Base-by-base conservation (phyloP, 2,888 invertebrate species). In the Sicus ferrugineus region DNA sequence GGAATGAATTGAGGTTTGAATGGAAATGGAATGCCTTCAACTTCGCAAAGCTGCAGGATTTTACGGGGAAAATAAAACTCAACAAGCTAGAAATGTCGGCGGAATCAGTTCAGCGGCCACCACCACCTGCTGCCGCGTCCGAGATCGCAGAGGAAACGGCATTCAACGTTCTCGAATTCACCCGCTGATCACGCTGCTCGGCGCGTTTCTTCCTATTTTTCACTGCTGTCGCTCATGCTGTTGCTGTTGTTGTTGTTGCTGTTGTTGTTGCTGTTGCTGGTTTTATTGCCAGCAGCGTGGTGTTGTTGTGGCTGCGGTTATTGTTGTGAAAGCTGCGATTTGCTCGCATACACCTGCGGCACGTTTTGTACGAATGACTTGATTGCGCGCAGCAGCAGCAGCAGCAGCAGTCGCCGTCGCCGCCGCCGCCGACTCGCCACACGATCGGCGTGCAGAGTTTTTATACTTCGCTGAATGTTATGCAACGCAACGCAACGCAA, bases 81-180 rank as follows among this genome's bases (percentile, higher is more conserved):
- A n/a, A n/a, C n/a, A n/a, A n/a, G n/a, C n/a, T n/a, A n/a, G n/a
- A n/a, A n/a, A n/a, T n/a, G n/a, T n/a, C n/a, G n/a, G n/a, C n/a
- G n/a, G n/a, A n/a, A n/a, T n/a, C n/a, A n/a, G n/a, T n/a, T n/a
- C n/a, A n/a, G n/a, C n/a, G n/a, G n/a, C n/a, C n/a, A n/a, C n/a
- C n/a, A n/a, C n/a, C n/a, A n/a, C n/a, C n/a, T n/a, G n/a, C n/a
- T n/a, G n/a, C n/a, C n/a, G n/a, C n/a, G n/a, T n/a, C n/a, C n/a
- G n/a, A n/a, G n/a, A n/a, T n/a, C n/a, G n/a, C n/a, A n/a, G n/a
- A n/a, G n/a, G n/a, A n/a, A n/a, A 42, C 30, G 23, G 31, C 48
- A 21, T 16, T 21, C 31, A 34, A 52, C 64, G 64, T 50, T 52
- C 64, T 64, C 52, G 64, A 64, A 50, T 64, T 48, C 64, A 52